Conservation (phyloP, 2,888 invertebrate species). For the Glaucopsyche alexis region DNA sequence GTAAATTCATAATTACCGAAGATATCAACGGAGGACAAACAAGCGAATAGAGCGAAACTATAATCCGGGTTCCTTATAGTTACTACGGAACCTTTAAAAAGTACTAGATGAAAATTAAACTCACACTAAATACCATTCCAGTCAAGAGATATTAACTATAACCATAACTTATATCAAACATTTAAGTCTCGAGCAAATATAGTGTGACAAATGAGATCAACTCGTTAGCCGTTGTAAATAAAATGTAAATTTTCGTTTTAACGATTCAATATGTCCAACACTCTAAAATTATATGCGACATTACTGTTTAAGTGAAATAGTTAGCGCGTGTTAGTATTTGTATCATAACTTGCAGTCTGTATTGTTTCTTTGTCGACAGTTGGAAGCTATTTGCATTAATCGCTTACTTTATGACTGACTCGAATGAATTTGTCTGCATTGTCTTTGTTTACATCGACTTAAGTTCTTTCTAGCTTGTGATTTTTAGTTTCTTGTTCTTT, state of each 20-base stretch:
- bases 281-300: constrained; percentile 29
- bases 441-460: constrained; percentile 46
- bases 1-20: not conserved
- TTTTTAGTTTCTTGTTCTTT: not conserved
- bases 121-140: not conserved
- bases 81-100: too few relatives aligned
- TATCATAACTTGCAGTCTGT: constrained; percentile 52
- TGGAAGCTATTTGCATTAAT: constrained; percentile 58
- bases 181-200: not conserved
- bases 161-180: constrained; percentile 3
- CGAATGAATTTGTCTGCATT: constrained; percentile 45
- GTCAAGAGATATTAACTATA: not conserved
- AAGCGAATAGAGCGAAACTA: too few relatives aligned
- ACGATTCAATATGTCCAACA: constrained; percentile 15
- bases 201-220: constrained; percentile 14
- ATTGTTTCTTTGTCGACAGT: constrained; percentile 65
- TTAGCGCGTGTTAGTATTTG: constrained; percentile 44
- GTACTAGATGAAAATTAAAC: too few relatives aligned
- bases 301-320: constrained; percentile 34
- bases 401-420: constrained; percentile 60
- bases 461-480: not conserved
- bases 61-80: too few relatives aligned
- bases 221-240: constrained; percentile 13
- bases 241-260: constrained; percentile 21
- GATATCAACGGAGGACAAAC: too few relatives aligned